A percentile compares a stretch with the other conserved stretches of the same genome.
phyloP scores from a whole-genome alignment of 2,113 vertebrate genomes.

The Lanius collurio region DNA sequence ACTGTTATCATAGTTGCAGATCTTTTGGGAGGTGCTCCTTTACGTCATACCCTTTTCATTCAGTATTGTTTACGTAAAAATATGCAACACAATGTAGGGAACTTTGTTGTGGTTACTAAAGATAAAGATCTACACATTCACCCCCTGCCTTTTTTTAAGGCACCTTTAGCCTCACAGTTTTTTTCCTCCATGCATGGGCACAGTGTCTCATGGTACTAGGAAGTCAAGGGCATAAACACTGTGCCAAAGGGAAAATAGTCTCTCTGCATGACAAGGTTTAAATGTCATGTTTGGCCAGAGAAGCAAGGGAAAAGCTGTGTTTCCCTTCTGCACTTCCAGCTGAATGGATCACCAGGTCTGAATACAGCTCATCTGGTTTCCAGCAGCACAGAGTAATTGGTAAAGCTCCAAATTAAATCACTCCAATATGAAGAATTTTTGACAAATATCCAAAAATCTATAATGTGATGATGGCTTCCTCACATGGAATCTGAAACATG shows the following conservation, averaged over 20 bases:
- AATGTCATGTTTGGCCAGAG: neutral
- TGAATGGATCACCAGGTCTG: neutral
- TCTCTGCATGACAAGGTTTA: neutral
- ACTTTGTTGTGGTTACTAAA: slow-evolving; percentile 9
- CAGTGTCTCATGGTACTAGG: neutral
- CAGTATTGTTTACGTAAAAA: neutral
- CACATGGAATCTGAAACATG: neutral
- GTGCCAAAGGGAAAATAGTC: neutral
- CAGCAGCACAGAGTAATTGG: neutral
- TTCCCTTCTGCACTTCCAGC: neutral
- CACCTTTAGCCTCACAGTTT: neutral
- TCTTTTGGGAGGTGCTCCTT: neutral
- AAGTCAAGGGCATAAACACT: neutral
- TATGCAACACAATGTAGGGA: neutral
- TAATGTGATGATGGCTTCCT: neutral
- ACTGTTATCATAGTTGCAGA: neutral
- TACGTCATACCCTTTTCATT: neutral
- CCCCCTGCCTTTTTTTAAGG: neutral
- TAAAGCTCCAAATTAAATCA: neutral
- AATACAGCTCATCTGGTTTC: neutral
- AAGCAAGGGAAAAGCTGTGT: neutral
- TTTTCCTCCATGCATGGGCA: neutral
- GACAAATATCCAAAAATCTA: neutral
- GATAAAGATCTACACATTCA: slow-evolving; percentile 21
- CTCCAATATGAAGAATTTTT: neutral